phyloP scores from a whole-genome alignment of 2,888 invertebrate genomes.

The Mayetiola destructor region DNA sequence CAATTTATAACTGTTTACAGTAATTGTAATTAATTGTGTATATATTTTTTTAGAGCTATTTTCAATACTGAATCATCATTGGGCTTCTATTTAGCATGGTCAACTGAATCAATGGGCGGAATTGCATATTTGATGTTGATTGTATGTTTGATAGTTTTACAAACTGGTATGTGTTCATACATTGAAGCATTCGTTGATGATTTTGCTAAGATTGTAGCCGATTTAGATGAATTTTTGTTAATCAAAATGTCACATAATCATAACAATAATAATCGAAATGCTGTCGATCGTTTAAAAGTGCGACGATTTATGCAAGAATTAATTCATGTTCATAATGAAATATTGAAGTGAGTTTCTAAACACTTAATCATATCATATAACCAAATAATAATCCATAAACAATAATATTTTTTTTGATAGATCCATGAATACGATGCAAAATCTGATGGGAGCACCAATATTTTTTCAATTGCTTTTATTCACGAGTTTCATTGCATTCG shows the following conservation, averaged over 20 bases:
- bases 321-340: no score
- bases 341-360: no score
- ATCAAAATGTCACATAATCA: no score
- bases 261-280: no score
- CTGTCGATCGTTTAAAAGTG: no score
- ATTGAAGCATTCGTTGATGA: neutral
- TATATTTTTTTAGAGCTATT: neutral
- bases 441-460: neutral
- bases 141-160: neutral
- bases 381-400: no score
- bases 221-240: no score
- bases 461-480: neutral
- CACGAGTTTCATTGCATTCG: neutral
- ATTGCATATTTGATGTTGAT: neutral
- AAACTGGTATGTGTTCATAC: neutral
- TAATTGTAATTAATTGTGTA: no score
- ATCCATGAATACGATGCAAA: neutral
- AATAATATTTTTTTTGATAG: no score
- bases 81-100: neutral
- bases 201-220: no score
- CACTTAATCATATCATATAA: no score
- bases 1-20: neutral
- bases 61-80: neutral
- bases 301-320: no score
- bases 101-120: neutral